phyloP scores from a whole-genome alignment of 2,797 vertebrate genomes.

The Pteronotus mesoamericanus region DNA sequence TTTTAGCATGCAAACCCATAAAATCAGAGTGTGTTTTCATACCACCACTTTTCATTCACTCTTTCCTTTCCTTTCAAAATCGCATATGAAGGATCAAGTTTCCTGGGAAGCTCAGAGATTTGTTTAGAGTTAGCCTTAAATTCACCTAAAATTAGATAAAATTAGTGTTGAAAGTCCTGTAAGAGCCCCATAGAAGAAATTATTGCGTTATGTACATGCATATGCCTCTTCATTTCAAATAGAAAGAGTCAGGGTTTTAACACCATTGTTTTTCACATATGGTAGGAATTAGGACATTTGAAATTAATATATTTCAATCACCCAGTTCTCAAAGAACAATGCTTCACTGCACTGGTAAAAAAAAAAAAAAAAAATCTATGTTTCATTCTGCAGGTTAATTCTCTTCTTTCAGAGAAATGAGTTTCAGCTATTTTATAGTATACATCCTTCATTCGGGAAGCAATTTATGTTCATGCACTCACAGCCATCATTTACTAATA shows the following conservation, averaged over 20 bases:
- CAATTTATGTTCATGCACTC: conserved; percentile 61
- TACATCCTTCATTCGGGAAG: conserved; percentile 52
- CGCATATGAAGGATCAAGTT: neutral
- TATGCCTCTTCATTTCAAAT: neutral
- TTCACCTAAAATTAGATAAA: conserved; percentile 3
- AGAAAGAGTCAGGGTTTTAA: neutral
- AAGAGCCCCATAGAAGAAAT: neutral
- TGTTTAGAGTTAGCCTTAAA: neutral
- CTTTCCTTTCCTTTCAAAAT: neutral
- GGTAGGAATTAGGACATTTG: neutral
- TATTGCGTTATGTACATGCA: neutral
- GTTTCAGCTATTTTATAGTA: conserved; percentile 47
- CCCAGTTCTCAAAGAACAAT: neutral
- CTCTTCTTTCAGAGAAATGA: conserved; percentile 45
- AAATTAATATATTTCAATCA: conserved; percentile 8
- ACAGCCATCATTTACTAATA: conserved; percentile 41
- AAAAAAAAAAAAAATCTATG: neutral
- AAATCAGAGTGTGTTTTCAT: neutral
- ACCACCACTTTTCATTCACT: neutral
- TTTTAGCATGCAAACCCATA: neutral
- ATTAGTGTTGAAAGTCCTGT: neutral
- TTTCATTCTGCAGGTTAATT: conserved; percentile 56
- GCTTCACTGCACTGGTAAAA: neutral
- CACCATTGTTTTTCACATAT: conserved; percentile 10
- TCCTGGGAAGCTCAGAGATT: neutral